Conservation (phyloP, 2,113 vertebrate genomes). For the Colinus virginianus region DNA sequence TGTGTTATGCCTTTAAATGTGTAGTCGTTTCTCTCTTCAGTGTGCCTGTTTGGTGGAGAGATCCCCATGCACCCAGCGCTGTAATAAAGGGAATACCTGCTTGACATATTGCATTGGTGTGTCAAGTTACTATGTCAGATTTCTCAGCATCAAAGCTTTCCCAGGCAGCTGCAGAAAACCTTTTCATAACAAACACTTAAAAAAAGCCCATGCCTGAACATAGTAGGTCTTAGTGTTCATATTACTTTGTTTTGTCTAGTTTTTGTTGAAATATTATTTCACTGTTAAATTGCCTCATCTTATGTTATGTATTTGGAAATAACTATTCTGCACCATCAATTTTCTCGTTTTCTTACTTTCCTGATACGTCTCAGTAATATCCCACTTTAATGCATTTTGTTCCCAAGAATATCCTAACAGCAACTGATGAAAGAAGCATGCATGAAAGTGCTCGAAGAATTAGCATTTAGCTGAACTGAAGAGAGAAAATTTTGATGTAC, state of each 20-base stretch:
- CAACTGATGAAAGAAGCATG: neutral
- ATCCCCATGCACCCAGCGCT: no score
- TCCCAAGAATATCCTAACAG: neutral
- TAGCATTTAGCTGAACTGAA: neutral
- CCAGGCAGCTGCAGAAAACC: neutral
- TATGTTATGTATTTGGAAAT: neutral
- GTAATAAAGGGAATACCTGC: no score
- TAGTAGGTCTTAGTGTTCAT: neutral
- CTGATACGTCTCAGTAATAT: neutral
- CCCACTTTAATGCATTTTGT: neutral
- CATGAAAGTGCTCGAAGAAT: neutral
- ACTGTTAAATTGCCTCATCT: neutral
- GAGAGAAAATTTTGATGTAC: neutral
- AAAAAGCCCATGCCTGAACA: neutral
- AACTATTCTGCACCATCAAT: neutral
- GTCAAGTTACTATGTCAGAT: no score
- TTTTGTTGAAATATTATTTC: neutral
- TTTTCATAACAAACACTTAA: neutral
- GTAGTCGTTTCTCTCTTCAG: no score
- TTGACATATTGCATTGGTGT: no score
- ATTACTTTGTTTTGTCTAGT: neutral
- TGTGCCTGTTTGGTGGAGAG: no score
- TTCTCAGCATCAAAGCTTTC: neutral
- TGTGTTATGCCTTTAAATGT: no score
- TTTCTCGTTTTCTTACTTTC: neutral